Base-by-base conservation (phyloP, 2,797 vertebrate species). In the Danio aesculapii region DNA sequence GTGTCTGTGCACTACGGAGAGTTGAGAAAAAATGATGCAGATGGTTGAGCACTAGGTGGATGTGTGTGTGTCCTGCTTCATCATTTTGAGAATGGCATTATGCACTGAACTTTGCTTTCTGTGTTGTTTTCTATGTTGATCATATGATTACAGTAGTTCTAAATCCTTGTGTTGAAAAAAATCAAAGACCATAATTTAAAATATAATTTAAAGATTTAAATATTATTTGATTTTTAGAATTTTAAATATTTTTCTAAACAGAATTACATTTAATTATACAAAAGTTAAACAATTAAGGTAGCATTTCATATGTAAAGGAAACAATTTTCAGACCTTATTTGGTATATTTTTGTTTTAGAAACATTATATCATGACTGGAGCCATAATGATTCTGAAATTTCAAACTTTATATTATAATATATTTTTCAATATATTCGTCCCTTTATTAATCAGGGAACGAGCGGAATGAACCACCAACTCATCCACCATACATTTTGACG, bases 1-100 rank as follows among this genome's bases (percentile, higher is more conserved):
- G 47, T 52, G 10, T 12, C 6, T 79, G 9, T 61, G 39, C 77
- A 62, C 44, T 61, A 46, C 41, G 19, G 46, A 52, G 30, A 53
- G 30, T 58, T 57, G 50, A 16, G 41, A 70, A 67, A 76, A 58
- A 2, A 55, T 30, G 52, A 77, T 39, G 75, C 43, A 49, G 19
- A 58, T 58, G 64, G 19, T 67, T 67, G 67, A 68, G 9, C n/a
- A 67, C 17, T 39, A n/a, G 6, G 64, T 47, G 52, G 14, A 39
- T 67, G 57, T 57, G 0, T 47, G 10, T 47, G 49, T 39, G 30
- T 30, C 21, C 21, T 11, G 21, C 14, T 41, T 6, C 8, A 41
- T 41, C 8, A 41, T 52, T 52, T 39, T 70, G 30, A 69, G 21
- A 69, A 8, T 13, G 5, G 66, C 30, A 49, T 3, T 50, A 30